Evolutionary conservation across 1,140 invertebrate genomes (phyloP), one percentile per base, ranked within the genome.

Genomic region (Drosophila ogumai): DNA sequence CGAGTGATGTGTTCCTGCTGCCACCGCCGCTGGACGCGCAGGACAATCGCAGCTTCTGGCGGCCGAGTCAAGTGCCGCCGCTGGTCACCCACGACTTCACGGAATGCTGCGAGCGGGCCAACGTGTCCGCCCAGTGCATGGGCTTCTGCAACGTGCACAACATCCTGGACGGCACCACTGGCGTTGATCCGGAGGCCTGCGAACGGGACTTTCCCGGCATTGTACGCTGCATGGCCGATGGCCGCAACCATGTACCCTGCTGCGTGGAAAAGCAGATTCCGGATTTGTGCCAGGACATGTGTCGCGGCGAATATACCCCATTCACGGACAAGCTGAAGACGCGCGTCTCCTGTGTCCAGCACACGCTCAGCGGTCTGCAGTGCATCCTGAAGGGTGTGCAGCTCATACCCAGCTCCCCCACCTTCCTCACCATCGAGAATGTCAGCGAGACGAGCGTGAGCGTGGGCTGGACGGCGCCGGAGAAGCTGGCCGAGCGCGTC

Each of bases 131-230:
- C 3, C 91, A 93, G 40, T 97, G 96, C 90, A 93, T 96, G 43
- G 96, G 96, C 32, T 97, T 97, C 84, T 97, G 96, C 92, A 96
- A 95, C 76, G 95, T 97, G n/a, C 95, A 96, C 82, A 96, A 95
- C 69, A 97, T 97, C 52, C 88, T 97, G 15, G 96, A 97, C 87
- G 96, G 96, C 12, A 95, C 93, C n/a, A 96, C 96, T 0, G 96
- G 96, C 9, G 94, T 96, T 65, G 96, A 97, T 91, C 96, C 96
- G 2, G 96, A 96, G 82, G 94, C 95, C 25, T 97, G 96, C 79
- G 96, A 97, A 91, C 92, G 94, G 32, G 96, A 97, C 82, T 96
- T 97, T 78, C 95, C 96, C 1, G 92, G 94, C 41, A 97, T 97
- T 66, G 96, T 97, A 13, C 94, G 93, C 32, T 95, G 95, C 80